phyloP scores from a whole-genome alignment of 2,888 invertebrate genomes.

The Lysandra bellargus region DNA sequence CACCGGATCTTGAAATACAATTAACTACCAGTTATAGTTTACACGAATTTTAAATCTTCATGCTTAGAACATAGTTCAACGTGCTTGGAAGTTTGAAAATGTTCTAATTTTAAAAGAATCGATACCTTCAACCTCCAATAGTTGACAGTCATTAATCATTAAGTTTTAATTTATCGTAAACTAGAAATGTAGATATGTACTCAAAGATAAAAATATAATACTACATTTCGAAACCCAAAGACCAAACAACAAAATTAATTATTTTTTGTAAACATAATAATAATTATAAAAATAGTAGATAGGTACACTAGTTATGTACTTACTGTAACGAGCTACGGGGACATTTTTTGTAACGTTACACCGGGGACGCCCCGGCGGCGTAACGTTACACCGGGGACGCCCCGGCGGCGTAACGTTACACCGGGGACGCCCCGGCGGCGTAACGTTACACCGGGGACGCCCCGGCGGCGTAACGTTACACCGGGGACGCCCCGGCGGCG shows the following conservation, averaged over 20 bases:
- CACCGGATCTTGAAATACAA: constrained; percentile 14
- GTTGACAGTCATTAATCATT: too few relatives aligned
- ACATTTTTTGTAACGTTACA: not conserved
- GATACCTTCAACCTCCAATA: too few relatives aligned
- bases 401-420: too few relatives aligned
- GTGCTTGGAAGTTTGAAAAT: too few relatives aligned
- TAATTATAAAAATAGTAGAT: too few relatives aligned
- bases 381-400: not conserved
- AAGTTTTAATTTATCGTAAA: too few relatives aligned
- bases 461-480: too few relatives aligned
- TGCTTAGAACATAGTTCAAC: not conserved
- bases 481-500: not conserved
- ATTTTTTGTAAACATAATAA: too few relatives aligned
- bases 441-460: not conserved
- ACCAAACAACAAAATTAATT: not conserved
- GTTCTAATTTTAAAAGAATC: too few relatives aligned
- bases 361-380: not conserved
- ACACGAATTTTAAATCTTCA: not conserved
- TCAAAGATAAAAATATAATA: not conserved
- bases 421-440: not conserved
- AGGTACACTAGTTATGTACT: too few relatives aligned
- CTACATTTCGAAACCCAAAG: not conserved
- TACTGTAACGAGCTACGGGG: not conserved
- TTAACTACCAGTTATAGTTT: not conserved
- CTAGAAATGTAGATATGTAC: too few relatives aligned